A percentile compares a stretch with the other conserved stretches of the same genome.
Evolutionary conservation across 2,113 vertebrate genomes (phyloP).

Genomic region (Pygoscelis adeliae): DNA sequence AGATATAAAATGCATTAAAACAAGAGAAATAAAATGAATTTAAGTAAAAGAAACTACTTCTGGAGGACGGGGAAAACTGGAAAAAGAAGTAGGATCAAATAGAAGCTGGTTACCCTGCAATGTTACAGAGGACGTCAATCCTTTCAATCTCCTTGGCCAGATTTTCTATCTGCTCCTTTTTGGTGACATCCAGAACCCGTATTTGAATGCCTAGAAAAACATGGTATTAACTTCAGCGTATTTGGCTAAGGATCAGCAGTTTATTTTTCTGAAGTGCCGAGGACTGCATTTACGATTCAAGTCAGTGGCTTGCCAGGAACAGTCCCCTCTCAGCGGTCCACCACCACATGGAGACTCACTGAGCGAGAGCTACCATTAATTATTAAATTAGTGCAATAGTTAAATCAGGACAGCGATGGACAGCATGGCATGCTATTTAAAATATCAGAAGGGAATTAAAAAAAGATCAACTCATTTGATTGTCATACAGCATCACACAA

Average conservation of each 20-base stretch:
- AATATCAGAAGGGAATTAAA: not conserved
- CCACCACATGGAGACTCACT: not conserved
- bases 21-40: not conserved
- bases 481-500: not conserved
- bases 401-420: not conserved
- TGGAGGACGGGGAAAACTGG: not conserved
- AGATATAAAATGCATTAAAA: not conserved
- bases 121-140: constrained; percentile 92
- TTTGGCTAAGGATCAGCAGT: not conserved
- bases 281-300: not conserved
- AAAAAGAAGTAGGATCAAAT: not conserved
- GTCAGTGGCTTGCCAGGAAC: not conserved
- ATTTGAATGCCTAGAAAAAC: constrained; percentile 84
- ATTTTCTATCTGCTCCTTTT: constrained; percentile 89
- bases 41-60: not conserved
- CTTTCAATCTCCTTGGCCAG: constrained; percentile 85
- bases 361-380: not conserved
- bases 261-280: not conserved
- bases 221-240: not conserved
- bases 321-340: not conserved
- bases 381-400: not conserved
- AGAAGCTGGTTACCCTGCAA: constrained; percentile 84
- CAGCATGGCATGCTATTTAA: not conserved
- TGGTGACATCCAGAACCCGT: constrained; percentile 89
- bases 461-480: not conserved